Percentiles rank a stretch among this genome's conserved stretches.
These are phyloP conservation scores for Parnassius glacialis DNA, from an alignment of 2,888 invertebrate species.

Conservation along the genomic window DNA sequence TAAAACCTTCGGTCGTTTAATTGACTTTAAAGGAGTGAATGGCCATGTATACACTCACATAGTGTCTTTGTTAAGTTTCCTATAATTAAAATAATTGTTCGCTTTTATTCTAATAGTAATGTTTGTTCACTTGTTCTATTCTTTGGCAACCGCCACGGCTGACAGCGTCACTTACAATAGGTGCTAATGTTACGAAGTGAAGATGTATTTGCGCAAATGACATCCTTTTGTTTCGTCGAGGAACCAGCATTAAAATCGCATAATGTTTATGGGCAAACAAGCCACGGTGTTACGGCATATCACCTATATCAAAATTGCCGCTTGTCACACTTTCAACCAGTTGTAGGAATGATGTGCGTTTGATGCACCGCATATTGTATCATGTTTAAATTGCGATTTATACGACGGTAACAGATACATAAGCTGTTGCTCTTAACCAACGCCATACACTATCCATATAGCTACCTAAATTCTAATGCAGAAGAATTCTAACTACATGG, in stretches of 20 bases:
- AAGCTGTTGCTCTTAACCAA: too few relatives aligned
- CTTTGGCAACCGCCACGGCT: neutral
- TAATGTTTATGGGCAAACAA: slow-evolving; percentile 28
- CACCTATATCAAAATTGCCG: slow-evolving; percentile 31
- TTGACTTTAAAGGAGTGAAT: too few relatives aligned
- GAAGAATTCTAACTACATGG: too few relatives aligned
- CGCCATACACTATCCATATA: too few relatives aligned
- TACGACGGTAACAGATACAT: too few relatives aligned
- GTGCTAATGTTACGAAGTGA: neutral
- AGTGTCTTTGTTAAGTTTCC: neutral
- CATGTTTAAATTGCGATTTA: neutral
- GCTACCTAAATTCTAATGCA: too few relatives aligned
- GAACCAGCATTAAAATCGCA: slow-evolving; percentile 39
- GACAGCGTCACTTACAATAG: slow-evolving; percentile 4
- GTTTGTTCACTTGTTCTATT: neutral
- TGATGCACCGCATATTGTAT: neutral
- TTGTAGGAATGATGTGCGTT: neutral
- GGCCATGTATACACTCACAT: too few relatives aligned
- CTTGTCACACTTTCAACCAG: neutral
- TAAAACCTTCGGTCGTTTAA: too few relatives aligned
- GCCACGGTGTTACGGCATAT: slow-evolving; percentile 15
- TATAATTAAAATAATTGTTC: neutral
- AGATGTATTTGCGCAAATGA: slow-evolving; percentile 19
- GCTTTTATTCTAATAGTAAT: neutral
- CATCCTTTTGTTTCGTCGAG: slow-evolving; percentile 35